These are phyloP conservation scores for Mus musculus DNA, from an alignment of 2,113 vertebrate genomes.

Conservation along the genomic window DNA sequence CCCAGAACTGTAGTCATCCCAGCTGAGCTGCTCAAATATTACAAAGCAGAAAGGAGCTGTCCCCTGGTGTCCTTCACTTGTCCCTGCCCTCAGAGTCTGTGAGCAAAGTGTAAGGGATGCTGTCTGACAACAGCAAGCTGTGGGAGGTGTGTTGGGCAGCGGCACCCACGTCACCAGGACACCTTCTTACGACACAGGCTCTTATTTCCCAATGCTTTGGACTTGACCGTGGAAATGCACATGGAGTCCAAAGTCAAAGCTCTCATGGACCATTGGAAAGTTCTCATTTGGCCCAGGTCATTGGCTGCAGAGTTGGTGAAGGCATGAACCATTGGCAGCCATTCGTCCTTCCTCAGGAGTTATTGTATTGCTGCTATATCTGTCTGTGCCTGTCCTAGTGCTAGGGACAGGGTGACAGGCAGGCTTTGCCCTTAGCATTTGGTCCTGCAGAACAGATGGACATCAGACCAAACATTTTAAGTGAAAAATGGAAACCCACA, in stretches of 20 bases:
- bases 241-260: not conserved
- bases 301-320: not conserved
- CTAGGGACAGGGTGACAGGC: not conserved
- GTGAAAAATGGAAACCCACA: not conserved
- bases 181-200: not conserved
- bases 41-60: not conserved
- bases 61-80: not conserved
- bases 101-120: not conserved
- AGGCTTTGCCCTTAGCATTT: not conserved
- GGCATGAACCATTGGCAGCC: not conserved
- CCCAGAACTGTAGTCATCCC: not conserved
- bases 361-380: no score
- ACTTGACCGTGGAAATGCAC: not conserved
- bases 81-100: not conserved
- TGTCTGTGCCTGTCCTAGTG: not conserved
- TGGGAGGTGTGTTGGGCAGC: not conserved
- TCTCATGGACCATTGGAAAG: not conserved
- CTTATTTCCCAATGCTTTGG: not conserved
- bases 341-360: fast-evolving
- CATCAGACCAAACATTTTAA: not conserved
- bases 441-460: not conserved
- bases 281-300: not conserved
- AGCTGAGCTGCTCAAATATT: not conserved
- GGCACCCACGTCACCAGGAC: not conserved
- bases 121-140: not conserved